phyloP scores from a whole-genome alignment of 2,113 vertebrate species.

The Monopterus albus region DNA sequence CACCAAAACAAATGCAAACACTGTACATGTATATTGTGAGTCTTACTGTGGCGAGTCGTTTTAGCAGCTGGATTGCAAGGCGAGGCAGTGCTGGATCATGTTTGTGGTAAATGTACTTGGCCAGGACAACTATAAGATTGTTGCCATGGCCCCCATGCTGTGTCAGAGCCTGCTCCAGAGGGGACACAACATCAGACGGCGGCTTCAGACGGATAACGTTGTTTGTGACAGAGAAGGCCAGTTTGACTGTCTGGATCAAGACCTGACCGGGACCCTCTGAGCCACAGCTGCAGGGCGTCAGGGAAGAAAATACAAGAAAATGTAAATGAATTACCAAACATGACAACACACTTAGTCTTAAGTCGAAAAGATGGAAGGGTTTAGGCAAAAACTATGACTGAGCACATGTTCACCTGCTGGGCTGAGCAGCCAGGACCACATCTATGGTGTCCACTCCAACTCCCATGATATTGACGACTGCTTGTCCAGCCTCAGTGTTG shows the following conservation, averaged over 20 bases:
- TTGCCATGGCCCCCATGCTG: slow-evolving; percentile 95
- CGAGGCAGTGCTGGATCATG: slow-evolving; percentile 95
- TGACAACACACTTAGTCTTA: not conserved
- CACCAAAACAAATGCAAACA: not conserved
- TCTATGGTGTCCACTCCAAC: slow-evolving; percentile 97
- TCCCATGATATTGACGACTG: slow-evolving; percentile 96
- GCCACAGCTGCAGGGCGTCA: slow-evolving; percentile 80
- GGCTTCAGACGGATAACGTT: slow-evolving; percentile 96
- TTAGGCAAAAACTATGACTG: not conserved
- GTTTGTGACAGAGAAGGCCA: slow-evolving; percentile 96
- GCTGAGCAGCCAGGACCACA: slow-evolving; percentile 91
- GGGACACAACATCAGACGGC: slow-evolving; percentile 88
- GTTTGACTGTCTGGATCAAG: slow-evolving; percentile 95
- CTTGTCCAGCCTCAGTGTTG: slow-evolving; percentile 96
- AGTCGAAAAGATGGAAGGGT: no score
- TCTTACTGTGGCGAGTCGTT: slow-evolving; percentile 92
- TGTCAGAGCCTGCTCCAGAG: slow-evolving; percentile 94
- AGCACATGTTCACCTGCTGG: slow-evolving; percentile 84
- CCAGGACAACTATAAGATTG: slow-evolving; percentile 96
- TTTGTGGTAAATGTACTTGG: slow-evolving; percentile 98
- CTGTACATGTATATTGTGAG: fast-evolving
- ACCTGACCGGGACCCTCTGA: slow-evolving; percentile 93
- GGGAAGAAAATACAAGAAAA: not conserved
- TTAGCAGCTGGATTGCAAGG: slow-evolving; percentile 96
- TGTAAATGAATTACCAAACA: not conserved